A percentile compares a stretch with the other conserved stretches of the same genome.
phyloP scores from a whole-genome alignment of 2,888 invertebrate genomes.

The Eupithecia abbreviata region DNA sequence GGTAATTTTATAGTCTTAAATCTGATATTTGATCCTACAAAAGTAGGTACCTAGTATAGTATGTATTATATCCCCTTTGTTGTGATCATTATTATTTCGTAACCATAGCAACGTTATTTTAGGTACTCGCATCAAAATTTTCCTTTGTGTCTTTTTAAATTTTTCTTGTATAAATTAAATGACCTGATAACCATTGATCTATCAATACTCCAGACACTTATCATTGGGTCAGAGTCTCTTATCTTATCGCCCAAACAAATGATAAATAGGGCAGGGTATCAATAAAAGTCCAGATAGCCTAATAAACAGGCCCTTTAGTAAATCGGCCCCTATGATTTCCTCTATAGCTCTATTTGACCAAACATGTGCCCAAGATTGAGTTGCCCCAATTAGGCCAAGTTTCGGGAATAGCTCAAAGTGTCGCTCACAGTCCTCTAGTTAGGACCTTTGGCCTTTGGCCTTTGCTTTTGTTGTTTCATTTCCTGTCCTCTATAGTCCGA shows the following conservation, averaged over 20 bases:
- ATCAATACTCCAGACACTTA: neutral
- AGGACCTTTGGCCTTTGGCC: neutral
- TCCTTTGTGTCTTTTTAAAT: neutral
- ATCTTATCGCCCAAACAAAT: neutral
- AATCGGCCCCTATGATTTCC: neutral
- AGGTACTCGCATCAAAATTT: neutral
- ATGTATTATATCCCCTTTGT: neutral
- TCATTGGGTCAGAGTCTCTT: neutral
- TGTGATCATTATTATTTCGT: neutral
- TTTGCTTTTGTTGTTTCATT: neutral
- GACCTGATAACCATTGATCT: neutral
- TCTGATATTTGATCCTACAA: neutral
- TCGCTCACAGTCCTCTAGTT: neutral
- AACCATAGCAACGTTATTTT: neutral
- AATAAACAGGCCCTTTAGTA: neutral
- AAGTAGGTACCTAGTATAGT: neutral
- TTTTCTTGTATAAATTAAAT: neutral
- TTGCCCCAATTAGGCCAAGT: neutral
- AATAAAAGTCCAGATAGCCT: neutral
- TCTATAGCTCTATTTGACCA: neutral
- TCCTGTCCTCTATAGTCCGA: neutral
- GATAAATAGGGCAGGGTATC: neutral
- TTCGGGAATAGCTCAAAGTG: neutral
- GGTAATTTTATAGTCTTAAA: neutral
- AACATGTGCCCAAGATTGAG: neutral